A percentile compares a stretch with the other conserved stretches of the same genome.
Evolutionary conservation across 2,113 vertebrate genomes (phyloP).

Genomic region (Calypte anna): DNA sequence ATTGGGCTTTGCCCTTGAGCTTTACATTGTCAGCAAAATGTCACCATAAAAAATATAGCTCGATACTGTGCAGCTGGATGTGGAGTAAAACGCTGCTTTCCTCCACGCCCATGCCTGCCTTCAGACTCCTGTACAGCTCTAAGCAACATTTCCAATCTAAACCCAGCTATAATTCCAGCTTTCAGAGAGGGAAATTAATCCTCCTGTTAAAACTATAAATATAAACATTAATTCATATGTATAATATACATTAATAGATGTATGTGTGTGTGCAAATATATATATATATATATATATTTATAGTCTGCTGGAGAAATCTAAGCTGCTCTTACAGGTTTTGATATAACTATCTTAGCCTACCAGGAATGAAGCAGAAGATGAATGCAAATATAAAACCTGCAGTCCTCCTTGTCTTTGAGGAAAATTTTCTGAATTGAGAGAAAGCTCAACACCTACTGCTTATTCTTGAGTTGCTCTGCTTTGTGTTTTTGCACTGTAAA

Average conservation of each 20-base stretch:
- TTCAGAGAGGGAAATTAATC: neutral
- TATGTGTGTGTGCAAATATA: accelerated
- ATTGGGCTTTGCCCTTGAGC: neutral
- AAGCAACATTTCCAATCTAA: neutral
- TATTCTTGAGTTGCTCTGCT: neutral
- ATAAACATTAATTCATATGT: neutral
- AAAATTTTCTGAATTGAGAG: neutral
- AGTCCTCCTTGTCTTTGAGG: neutral
- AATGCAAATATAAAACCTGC: neutral
- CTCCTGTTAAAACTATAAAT: neutral
- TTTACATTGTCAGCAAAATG: conserved; percentile 1
- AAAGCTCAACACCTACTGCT: neutral
- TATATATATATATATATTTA: neutral
- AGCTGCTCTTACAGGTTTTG: neutral
- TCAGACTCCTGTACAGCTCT: neutral
- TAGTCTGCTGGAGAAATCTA: neutral
- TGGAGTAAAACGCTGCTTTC: neutral
- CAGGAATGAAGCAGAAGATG: neutral
- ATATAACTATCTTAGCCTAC: neutral
- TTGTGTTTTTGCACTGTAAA: neutral
- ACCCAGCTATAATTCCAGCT: neutral
- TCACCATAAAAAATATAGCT: neutral
- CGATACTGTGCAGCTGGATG: neutral
- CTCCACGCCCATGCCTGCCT: neutral
- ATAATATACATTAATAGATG: neutral